Evolutionary conservation across 2,797 vertebrate genomes (phyloP), one percentile per base, ranked within the genome.

Genomic region (Etheostoma nigrum): DNA sequence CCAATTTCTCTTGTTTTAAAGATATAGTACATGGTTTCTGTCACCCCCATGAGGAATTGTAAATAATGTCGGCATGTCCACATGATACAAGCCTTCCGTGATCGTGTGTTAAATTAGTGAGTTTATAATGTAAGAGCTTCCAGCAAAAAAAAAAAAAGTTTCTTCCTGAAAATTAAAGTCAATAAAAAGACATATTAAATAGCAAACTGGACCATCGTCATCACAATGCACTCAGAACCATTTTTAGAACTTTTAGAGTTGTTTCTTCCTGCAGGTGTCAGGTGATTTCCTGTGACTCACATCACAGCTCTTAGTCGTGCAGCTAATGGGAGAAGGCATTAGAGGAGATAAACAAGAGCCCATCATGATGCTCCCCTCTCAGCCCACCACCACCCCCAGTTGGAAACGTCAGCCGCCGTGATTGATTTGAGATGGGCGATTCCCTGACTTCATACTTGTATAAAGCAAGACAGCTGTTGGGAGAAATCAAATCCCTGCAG

Each of bases 381-480:
- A 36, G 76, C 70, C 76, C 65, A 1, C 54, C 33, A 11, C 58
- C 64, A 27, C 45, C 54, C 72, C 95, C 89, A 94, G 95, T 96
- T 96, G 96, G 95, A 97, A 96, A 96, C 4, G 94, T 97, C 96
- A 93, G 87, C 15, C 47, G 52, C 36, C 53, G 48, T 96, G 96
- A 97, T 97, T 94, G 96, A 97, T 97, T 93, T 93, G 93, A 95
- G 94, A 96, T 91, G 94, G 95, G 92, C 85, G 79, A 96, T 93
- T 95, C 94, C 91, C 93, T 94, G 94, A 96, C 95, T 96, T 96
- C 95, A 96, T 95, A 93, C 95, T 96, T 95, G 92, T 95, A 94
- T 96, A 96, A 97, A 96, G 93, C 90, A 91, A 96, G 95, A 95
- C 97, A 98, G 96, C 96, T 97, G 97, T 93, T 96, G 93, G 93